Evolutionary conservation across 2,113 vertebrate genomes (phyloP), one percentile per base, ranked within the genome.

Genomic region (Rissa tridactyla): DNA sequence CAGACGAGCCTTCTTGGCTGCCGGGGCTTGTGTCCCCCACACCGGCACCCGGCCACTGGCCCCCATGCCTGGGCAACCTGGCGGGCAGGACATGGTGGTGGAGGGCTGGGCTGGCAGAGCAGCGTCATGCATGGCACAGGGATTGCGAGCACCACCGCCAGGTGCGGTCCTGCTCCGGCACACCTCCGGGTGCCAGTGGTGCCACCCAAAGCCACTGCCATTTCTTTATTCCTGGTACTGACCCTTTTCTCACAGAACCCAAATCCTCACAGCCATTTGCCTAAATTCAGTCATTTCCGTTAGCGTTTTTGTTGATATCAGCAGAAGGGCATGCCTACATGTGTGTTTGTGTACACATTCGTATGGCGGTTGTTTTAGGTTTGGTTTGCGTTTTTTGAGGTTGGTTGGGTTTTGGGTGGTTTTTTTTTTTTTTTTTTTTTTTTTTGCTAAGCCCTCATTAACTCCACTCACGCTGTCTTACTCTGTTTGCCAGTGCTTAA

Each of bases 361-460:
- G 7, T 23, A 5, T 5, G 23, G 49, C 30, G 9, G 10, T 36
- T 36, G 36, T 5, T 27, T 32, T 29, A n/a, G 51, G 30, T 32
- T 70, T 15, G 20, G 25, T 22, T 70, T 15, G 20, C 20, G 7
- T 16, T 36, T 66, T 85, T 70, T 73, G 80, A 75, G 34, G 22
- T 27, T 51, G 38, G 54, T 49, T 36, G 44, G 21, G 13, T 27
- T 61, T 46, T 40, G 62, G 62, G 38, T 42, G 11, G 54, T 68
- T 6, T 32, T n/a, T 46, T 82, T 97, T 77, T 6, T 32, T n/a
- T 46, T 82, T 97, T 77, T 57, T 77, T 61, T 49, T 97, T 97
- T 98, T 98, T 98, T 93, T 75, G 76, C 97, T 97, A 98, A 98
- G 98, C 97, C 99, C 99, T 99, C 99, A 99, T 99, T 99, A 99